phyloP scores from a whole-genome alignment of 2,888 invertebrate genomes.

The Nomada hirtipes region DNA sequence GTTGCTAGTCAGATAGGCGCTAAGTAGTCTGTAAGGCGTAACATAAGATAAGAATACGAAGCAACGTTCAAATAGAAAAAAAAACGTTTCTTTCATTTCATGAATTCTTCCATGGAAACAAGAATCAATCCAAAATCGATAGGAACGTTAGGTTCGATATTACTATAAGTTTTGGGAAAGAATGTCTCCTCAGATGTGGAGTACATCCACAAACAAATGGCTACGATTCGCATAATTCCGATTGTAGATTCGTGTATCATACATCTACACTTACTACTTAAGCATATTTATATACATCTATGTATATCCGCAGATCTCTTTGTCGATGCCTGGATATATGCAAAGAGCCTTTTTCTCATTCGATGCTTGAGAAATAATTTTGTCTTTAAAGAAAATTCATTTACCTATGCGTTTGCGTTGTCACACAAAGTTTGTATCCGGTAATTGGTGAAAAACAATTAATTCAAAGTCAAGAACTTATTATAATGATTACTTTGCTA shows the following conservation, averaged over 20 bases:
- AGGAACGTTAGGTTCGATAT: no score
- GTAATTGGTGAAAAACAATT: no score
- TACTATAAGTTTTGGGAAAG: no score
- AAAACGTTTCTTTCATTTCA: slow-evolving; percentile 2
- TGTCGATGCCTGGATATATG: neutral
- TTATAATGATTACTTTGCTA: no score
- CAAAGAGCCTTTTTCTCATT: neutral
- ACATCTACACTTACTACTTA: slow-evolving; percentile 2
- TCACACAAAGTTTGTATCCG: no score
- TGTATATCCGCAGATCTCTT: slow-evolving; percentile 52
- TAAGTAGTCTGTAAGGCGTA: slow-evolving; percentile 58
- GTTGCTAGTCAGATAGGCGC: slow-evolving; percentile 66
- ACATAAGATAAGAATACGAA: neutral
- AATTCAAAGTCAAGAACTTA: no score
- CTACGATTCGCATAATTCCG: neutral
- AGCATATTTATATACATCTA: slow-evolving; percentile 33
- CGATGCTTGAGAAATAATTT: no score
- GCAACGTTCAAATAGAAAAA: slow-evolving; percentile 14
- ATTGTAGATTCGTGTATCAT: slow-evolving; percentile 6
- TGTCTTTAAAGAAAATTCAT: neutral
- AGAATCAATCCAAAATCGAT: no score
- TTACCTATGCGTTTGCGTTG: no score
- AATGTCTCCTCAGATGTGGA: no score
- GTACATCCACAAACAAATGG: no score
- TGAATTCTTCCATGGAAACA: no score